Evolutionary conservation across 2,797 vertebrate genomes (phyloP), one percentile per base, ranked within the genome.

Genomic region (Telmatherina bonti): DNA sequence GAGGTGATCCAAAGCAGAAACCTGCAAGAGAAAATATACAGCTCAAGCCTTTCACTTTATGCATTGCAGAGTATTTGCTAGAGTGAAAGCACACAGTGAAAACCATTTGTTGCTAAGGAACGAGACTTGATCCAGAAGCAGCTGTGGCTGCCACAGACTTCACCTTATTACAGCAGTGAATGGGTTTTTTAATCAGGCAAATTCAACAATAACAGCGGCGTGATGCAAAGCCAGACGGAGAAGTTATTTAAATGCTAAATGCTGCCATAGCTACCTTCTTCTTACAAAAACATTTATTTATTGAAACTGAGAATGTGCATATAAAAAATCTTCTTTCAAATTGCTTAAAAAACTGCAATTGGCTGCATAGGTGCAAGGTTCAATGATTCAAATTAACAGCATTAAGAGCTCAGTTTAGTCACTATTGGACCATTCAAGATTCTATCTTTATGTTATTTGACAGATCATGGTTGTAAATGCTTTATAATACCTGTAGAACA

Each of bases 61-160:
- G 86, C 62, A 82, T 72, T 73, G 66, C 33, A 18, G 31, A 74
- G 65, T 33, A 36, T 83, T 90, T 41, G 83, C 84, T 70, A 85
- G 75, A 61, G 49, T 74, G 38, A 64, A 77, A 71, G 33, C 24
- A 54, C 38, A 31, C 29, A 36, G 26, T 53, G 56, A 47, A 38
- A 72, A 38, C 73, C 62, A 67, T 65, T 61, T 72, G 93, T 95
- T 95, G 93, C 92, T 92, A 89, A 91, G 94, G 85, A 77, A 93
- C 55, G 1, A 65, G 15, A 67, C 74, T 80, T 78, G 55, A 64
- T 57, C 45, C 56, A 61, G 35, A 81, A 66, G 70, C 76, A 81
- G 68, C 69, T 18, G 31, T 24, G 62, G 59, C 62, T 53, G 58
- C 68, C 70, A 82, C 76, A 65, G 83, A 82, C 67, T 75, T 87